Base-by-base conservation (phyloP, 2,888 invertebrate genomes). In the Hemistola chrysoprasaria region DNA sequence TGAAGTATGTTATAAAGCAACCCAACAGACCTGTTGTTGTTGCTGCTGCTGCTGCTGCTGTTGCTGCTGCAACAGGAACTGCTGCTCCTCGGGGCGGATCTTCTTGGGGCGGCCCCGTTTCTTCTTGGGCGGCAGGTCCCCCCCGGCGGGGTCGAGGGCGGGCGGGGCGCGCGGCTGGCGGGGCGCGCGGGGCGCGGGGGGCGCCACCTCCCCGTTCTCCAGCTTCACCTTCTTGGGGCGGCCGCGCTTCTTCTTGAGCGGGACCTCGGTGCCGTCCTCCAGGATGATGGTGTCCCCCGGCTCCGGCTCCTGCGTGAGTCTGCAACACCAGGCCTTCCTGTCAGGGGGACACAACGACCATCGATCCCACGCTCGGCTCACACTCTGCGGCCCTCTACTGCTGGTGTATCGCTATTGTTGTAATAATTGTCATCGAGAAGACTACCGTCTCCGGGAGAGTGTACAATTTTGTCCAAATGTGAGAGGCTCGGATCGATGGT, bases 91-190 rank as follows among this genome's bases (percentile, higher is more conserved):
- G 31, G 92, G 90, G 50, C 94, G 92, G 8, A 95, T 93, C 83
- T 97, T 97, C 83, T 97, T 97, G 47, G 97, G 96, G 47, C 96
- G 90, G 9, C 97, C 96, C 11, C 97, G 86, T 71, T 97, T 96
- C 81, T 97, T 97, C 85, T 96, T 96, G 48, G 95, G 93, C 48
- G 94, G 92, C 65, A 77, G 77, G 38, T 86, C 87, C 0, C 69
- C 87, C 0, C 69, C 76, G 52, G 56, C 62, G 23, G 72, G 65
- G 35, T 73, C 76, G 27, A 66, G 62, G 23, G 59, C 47, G 33
- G 72, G 67, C 25, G 77, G 71, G 6, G 74, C 65, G 30, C 81
- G 74, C 1, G 82, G 80, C 34, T 53, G 58, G 3, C 81, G 63
- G 10, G 90, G 87, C 49, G 87, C 87, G 47, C 90, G 79, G 1